These are phyloP conservation scores for Chloropsis hardwickii DNA, from an alignment of 2,113 vertebrate genomes.

Conservation along the genomic window DNA sequence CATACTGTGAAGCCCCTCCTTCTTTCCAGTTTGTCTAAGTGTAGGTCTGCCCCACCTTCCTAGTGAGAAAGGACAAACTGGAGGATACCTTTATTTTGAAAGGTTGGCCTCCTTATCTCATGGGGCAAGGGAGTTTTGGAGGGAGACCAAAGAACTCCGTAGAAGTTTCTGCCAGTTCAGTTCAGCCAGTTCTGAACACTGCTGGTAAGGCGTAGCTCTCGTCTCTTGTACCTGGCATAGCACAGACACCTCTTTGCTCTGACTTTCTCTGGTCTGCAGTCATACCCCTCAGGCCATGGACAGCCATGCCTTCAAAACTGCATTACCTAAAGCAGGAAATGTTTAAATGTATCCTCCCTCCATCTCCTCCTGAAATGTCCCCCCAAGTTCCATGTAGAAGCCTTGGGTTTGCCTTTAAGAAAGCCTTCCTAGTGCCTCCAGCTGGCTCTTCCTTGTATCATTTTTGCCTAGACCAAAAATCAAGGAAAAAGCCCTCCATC, in stretches of 20 bases:
- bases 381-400: not conserved
- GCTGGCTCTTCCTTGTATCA: not conserved
- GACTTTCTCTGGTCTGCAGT: not conserved
- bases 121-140: not conserved
- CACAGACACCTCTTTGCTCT: not conserved
- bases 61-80: not conserved
- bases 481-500: not conserved
- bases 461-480: not conserved
- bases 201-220: not conserved
- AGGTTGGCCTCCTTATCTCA: not conserved
- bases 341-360: not conserved
- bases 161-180: not conserved
- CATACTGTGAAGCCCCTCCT: not conserved
- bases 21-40: not conserved
- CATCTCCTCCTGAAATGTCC: not conserved
- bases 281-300: fast-evolving
- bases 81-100: not conserved
- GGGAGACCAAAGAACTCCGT: not conserved
- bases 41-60: not conserved
- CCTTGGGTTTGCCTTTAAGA: not conserved
- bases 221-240: not conserved
- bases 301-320: not conserved
- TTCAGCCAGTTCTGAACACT: not conserved
- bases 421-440: not conserved
- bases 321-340: not conserved